Evolutionary conservation across 2,797 vertebrate species (phyloP).

Genomic region (Macrochelys suwanniensis): DNA sequence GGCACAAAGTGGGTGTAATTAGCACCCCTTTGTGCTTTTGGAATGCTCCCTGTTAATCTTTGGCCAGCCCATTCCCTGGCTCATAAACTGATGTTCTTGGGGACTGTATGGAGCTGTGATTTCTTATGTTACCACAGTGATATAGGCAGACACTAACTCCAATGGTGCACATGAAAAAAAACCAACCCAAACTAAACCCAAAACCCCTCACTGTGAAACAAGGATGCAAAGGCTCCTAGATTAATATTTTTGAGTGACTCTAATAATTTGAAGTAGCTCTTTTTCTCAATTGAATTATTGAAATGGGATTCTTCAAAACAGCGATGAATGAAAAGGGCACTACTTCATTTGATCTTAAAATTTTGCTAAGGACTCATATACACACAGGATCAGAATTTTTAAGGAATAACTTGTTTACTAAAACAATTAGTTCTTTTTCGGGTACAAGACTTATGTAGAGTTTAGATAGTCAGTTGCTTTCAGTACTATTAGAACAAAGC

Average conservation of each 20-base stretch:
- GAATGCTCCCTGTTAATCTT: slow-evolving; percentile 24
- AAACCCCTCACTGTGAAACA: not conserved
- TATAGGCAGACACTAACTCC: not conserved
- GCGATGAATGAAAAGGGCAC: not conserved
- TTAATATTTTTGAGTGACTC: not conserved
- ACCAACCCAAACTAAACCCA: not conserved
- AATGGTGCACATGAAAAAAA: not conserved
- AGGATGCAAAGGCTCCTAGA: not conserved
- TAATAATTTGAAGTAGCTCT: not conserved
- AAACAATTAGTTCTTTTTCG: slow-evolving; percentile 36
- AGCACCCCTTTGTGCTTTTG: slow-evolving; percentile 31
- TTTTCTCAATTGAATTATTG: slow-evolving; percentile 29
- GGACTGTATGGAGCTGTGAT: not conserved
- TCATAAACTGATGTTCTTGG: not conserved
- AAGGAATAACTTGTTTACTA: slow-evolving; percentile 24
- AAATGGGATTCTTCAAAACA: not conserved
- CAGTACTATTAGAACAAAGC: slow-evolving; percentile 49
- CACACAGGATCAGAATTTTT: not conserved
- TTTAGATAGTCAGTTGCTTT: slow-evolving; percentile 65
- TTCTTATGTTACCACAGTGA: not conserved
- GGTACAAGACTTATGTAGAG: slow-evolving; percentile 1
- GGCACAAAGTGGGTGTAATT: not conserved
- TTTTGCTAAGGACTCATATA: not conserved
- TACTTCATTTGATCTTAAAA: not conserved
- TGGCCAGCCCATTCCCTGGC: not conserved